phyloP scores from a whole-genome alignment of 1,140 invertebrate species.

The Drosophila dunni region DNA sequence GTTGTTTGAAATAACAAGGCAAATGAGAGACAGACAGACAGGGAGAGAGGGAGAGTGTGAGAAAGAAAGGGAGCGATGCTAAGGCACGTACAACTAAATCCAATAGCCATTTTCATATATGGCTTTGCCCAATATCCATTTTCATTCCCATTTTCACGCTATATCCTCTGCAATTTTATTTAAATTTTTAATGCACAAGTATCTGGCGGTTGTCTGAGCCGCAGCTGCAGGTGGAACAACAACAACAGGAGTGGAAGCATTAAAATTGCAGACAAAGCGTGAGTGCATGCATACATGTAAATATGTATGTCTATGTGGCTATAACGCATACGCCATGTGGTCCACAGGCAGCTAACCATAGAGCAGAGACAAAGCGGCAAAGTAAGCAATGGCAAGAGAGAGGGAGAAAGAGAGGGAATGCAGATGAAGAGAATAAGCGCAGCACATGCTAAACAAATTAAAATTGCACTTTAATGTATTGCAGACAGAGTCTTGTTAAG shows the following conservation, averaged over 20 bases:
- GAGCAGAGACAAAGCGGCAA: background rate
- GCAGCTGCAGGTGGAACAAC: slow-evolving; percentile 70
- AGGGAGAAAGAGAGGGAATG: slow-evolving; percentile 1
- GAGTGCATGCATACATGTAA: slow-evolving; percentile 51
- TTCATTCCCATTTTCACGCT: slow-evolving; percentile 22
- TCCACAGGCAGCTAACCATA: slow-evolving; percentile 20
- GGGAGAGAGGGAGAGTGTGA: background rate
- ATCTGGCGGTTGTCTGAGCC: slow-evolving; percentile 62
- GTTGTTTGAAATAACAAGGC: slow-evolving; percentile 20
- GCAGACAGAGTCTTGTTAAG: slow-evolving; percentile 58
- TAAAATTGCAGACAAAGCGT: slow-evolving; percentile 74
- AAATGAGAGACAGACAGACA: background rate
- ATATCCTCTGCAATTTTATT: slow-evolving; percentile 65
- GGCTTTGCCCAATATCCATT: slow-evolving; percentile 8
- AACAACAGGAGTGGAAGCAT: slow-evolving; percentile 43
- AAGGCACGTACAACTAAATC: slow-evolving; percentile 22
- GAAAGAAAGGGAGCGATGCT: background rate
- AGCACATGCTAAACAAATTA: slow-evolving; percentile 75
- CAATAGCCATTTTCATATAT: slow-evolving; percentile 34
- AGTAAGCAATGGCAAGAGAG: background rate
- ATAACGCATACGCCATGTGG: slow-evolving; percentile 78
- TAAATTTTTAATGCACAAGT: slow-evolving; percentile 80
- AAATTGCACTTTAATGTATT: slow-evolving; percentile 82
- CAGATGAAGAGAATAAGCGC: slow-evolving; percentile 13
- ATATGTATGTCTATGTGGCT: slow-evolving; percentile 37